Evolutionary conservation across 2,888 invertebrate genomes (phyloP).

Genomic region (Ditula angustiorana): DNA sequence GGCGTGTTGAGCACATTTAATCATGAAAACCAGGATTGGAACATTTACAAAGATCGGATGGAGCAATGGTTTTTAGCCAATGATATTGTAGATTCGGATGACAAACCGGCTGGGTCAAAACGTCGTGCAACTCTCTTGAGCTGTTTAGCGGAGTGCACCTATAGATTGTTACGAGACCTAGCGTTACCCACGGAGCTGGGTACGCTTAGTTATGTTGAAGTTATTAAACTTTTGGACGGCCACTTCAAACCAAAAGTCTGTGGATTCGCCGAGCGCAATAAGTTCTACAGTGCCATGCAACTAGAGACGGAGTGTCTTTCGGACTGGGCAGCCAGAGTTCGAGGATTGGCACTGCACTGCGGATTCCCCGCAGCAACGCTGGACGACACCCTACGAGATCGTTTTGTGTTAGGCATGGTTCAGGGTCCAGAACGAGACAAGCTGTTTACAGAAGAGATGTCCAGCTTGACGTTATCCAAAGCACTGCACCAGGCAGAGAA

Average conservation of each 20-base stretch:
- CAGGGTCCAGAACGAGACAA: not conserved
- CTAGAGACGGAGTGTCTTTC: not conserved
- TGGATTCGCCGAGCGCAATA: constrained; percentile 18
- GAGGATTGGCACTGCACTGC: constrained; percentile 14
- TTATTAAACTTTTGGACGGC: constrained; percentile 10
- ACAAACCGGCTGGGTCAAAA: constrained; percentile 1
- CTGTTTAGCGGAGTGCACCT: constrained; percentile 1
- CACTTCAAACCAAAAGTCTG: constrained; percentile 23
- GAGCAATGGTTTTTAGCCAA: constrained; percentile 19
- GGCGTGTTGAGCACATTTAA: not conserved
- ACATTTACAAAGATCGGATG: not conserved
- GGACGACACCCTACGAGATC: constrained; percentile 12
- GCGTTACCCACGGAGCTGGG: constrained; percentile 18
- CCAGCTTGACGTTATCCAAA: not conserved
- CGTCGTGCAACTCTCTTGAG: constrained; percentile 9
- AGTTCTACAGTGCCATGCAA: constrained; percentile 16
- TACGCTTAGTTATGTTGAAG: not conserved
- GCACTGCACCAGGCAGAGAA: not conserved
- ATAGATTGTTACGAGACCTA: constrained; percentile 12
- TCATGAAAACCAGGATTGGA: constrained; percentile 9
- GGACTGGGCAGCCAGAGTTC: constrained; percentile 22
- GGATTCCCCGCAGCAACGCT: constrained; percentile 1
- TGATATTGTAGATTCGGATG: not conserved
- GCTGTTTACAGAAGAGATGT: not conserved
- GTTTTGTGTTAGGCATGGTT: not conserved